Conservation (phyloP, 2,113 vertebrate species). For the Coracopsis vasa region DNA sequence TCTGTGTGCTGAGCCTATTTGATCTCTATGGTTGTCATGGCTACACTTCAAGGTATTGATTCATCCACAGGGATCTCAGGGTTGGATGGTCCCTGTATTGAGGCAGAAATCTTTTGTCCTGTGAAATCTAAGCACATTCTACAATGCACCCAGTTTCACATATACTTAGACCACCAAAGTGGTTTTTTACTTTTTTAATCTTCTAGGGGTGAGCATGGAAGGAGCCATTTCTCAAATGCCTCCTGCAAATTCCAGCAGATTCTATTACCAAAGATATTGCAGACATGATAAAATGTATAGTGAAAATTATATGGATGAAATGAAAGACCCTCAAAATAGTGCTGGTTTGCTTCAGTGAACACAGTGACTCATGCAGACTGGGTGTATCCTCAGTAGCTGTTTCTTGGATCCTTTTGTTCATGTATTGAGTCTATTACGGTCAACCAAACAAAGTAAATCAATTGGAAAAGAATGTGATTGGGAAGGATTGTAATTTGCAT, state of each 20-base stretch:
- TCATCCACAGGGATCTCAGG: constrained; percentile 51
- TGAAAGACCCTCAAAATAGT: background rate
- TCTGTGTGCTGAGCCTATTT: constrained; percentile 53
- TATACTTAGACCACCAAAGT: background rate
- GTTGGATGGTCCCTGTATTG: constrained; percentile 40
- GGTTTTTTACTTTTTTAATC: background rate
- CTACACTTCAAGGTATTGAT: constrained; percentile 65
- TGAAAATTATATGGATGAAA: background rate
- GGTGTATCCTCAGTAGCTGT: background rate
- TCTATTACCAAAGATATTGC: background rate
- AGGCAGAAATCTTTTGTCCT: constrained; percentile 51
- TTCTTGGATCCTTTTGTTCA: background rate
- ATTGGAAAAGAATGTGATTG: background rate
- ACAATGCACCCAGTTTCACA: background rate
- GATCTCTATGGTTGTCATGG: constrained; percentile 71
- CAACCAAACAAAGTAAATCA: background rate
- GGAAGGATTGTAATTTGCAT: background rate
- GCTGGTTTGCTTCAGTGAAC: background rate
- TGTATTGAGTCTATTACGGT: background rate
- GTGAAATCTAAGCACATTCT: constrained; percentile 29
- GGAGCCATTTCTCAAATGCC: background rate
- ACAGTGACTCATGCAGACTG: background rate
- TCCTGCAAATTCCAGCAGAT: background rate
- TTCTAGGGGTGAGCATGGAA: background rate
- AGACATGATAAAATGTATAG: background rate